These are phyloP conservation scores for Sussaba pulchella DNA, from an alignment of 2,888 invertebrate genomes.

Conservation along the genomic window DNA sequence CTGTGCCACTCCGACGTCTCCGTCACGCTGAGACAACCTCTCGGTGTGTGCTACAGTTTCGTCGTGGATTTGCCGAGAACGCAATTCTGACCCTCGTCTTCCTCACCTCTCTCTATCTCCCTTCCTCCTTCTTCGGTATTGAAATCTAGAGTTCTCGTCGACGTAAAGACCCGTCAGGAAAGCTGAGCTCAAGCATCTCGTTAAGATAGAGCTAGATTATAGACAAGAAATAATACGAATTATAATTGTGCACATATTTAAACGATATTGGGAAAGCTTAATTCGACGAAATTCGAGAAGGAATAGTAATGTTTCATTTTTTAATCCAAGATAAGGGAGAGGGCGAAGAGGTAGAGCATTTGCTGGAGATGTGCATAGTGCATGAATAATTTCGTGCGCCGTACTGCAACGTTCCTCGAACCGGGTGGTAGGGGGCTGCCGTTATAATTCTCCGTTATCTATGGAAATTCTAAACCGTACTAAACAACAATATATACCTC, in stretches of 20 bases:
- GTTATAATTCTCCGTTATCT: conserved; percentile 83
- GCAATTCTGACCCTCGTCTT: conserved; percentile 59
- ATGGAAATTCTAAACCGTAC: conserved; percentile 83
- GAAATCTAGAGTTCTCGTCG: conserved; percentile 48
- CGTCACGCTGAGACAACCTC: conserved; percentile 50
- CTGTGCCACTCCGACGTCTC: conserved; percentile 8
- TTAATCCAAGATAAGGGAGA: conserved; percentile 1
- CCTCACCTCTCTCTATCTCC: too few relatives aligned
- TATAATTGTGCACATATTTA: too few relatives aligned
- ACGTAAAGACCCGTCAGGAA: conserved; percentile 39
- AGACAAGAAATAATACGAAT: conserved; percentile 13
- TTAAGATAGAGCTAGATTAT: conserved; percentile 49
- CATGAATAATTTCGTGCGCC: conserved; percentile 70
- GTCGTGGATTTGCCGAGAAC: conserved; percentile 42
- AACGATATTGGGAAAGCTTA: neutral
- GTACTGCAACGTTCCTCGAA: conserved; percentile 75
- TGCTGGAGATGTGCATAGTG: conserved; percentile 57
- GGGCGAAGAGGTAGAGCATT: conserved; percentile 31
- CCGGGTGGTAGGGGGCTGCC: conserved; percentile 74
- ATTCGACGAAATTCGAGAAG: neutral
- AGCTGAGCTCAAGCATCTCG: conserved; percentile 32
- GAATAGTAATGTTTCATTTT: neutral
- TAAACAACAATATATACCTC: conserved; percentile 82
- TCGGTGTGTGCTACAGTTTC: neutral
- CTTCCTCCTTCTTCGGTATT: conserved; percentile 42